Percentiles rank a stretch among this genome's conserved stretches.
Conservation (phyloP, 1,140 invertebrate genomes). For the Danaus melanippus region DNA sequence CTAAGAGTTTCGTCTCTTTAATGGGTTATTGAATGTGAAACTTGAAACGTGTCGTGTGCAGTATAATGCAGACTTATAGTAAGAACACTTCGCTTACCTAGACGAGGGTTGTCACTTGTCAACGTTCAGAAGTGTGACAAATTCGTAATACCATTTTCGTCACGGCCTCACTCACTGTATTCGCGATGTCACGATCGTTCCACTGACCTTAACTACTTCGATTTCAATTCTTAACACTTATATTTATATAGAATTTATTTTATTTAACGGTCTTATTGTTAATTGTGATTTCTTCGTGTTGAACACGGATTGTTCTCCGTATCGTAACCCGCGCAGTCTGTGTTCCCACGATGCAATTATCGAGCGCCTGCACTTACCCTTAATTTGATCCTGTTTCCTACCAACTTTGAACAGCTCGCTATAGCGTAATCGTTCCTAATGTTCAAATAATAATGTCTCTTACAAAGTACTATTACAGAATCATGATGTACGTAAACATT, state of each 20-base stretch:
- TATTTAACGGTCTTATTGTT: no score
- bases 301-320: slow-evolving; percentile 4
- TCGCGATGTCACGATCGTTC: slow-evolving; percentile 34
- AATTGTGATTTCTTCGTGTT: no score
- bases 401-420: slow-evolving; percentile 25
- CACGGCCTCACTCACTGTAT: slow-evolving; percentile 25
- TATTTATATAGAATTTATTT: no score
- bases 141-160: slow-evolving; percentile 47
- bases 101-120: slow-evolving; percentile 17
- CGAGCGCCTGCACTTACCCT: slow-evolving; percentile 53
- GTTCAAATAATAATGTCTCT: slow-evolving; percentile 8
- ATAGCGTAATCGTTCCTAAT: slow-evolving; percentile 8
- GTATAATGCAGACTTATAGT: no score
- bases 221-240: slow-evolving; percentile 33
- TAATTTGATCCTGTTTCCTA: slow-evolving; percentile 45
- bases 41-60: no score
- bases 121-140: slow-evolving; percentile 21
- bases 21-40: no score
- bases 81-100: no score
- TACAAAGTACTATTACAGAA: not conserved
- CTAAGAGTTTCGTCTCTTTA: no score
- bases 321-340: slow-evolving; percentile 27
- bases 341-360: slow-evolving; percentile 64
- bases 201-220: slow-evolving; percentile 41
- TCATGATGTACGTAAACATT: not conserved